Evolutionary conservation across 2,113 vertebrate genomes (phyloP), one percentile per base, ranked within the genome.

Genomic region (Porphyrio hochstetteri): DNA sequence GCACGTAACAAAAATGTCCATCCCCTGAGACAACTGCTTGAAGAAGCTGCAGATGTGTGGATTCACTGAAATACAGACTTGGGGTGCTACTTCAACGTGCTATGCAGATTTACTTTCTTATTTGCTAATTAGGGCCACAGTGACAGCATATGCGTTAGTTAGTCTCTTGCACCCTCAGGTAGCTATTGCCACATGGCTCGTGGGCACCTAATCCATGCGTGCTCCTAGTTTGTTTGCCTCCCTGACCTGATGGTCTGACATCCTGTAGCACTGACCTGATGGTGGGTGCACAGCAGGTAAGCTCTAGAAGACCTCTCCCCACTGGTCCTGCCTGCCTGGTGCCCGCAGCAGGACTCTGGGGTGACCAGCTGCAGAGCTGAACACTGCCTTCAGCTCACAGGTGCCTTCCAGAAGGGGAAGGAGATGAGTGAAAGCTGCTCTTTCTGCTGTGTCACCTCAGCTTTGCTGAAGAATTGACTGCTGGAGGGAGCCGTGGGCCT

Each of bases 401-500:
- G 11, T 85, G 40, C 60, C 65, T 75, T 59, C 40, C 48, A 24
- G 31, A 82, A 59, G 28, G 44, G 33, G 33, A 80, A 72, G 25
- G 44, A 69, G 38, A 16, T 4, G 48, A 53, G 65, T 1, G 18
- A 28, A 4, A 38, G 8, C 46, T 40, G 60, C 65, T 81, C 16
- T 35, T 93, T 65, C 36, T 90, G 90, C 82, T 71, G 82, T 16
- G 50, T 87, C 90, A 78, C 50, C 46, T 38, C 65, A 15, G 85
- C 65, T 48, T 13, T 14, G 69, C 72, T 36, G 71, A 13, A 29
- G 92, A 11, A 1, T 1, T 17, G 74, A 60, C 87, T 61, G 81
- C 77, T 0, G 0, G 59, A 8, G 35, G 2, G 25, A 83, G 81
- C 76, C 4, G 10, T 1, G 1, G 57, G 60, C 5, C 87, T 67